Percentiles rank a stretch among this genome's conserved stretches.
Evolutionary conservation across 1,140 invertebrate genomes (phyloP).

Genomic region (Akabosia matsudoensis): DNA sequence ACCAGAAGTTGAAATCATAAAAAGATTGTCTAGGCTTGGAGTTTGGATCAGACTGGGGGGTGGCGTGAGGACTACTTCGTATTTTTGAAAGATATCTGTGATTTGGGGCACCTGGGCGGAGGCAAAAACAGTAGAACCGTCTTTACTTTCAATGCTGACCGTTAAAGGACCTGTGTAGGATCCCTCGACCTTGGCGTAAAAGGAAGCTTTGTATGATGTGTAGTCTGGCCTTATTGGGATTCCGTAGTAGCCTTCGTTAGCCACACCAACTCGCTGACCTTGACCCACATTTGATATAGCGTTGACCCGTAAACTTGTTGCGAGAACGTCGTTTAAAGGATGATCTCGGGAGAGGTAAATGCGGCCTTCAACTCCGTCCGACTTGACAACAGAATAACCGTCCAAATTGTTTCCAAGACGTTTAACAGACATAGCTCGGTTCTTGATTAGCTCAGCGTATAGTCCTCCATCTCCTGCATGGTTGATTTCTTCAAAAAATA

Average conservation of each 20-base stretch:
- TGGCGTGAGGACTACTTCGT: not conserved
- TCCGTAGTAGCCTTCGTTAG: not conserved
- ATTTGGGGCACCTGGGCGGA: slow-evolving; percentile 5
- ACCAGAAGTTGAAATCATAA: not conserved
- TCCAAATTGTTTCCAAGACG: not conserved
- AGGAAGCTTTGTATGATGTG: not conserved
- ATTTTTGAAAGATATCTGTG: not conserved
- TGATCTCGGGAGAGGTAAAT: slow-evolving; percentile 18
- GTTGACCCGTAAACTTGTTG: not conserved
- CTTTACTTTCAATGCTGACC: not conserved
- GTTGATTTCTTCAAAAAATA: slow-evolving; percentile 14
- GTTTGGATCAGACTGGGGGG: not conserved
- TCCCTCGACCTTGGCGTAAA: not conserved
- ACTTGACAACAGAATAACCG: slow-evolving; percentile 1
- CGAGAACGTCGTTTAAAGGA: not conserved
- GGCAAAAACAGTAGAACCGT: not conserved
- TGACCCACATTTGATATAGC: not conserved
- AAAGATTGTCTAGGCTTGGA: slow-evolving; percentile 3
- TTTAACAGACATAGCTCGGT: not conserved
- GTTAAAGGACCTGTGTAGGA: not conserved
- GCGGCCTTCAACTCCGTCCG: not conserved
- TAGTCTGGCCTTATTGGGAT: not conserved
- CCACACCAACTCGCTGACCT: not conserved
- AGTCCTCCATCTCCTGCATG: slow-evolving; percentile 11
- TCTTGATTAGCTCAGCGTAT: slow-evolving; percentile 7